These are phyloP conservation scores for Acleris emargana DNA, from an alignment of 2,888 invertebrate genomes.

Conservation along the genomic window DNA sequence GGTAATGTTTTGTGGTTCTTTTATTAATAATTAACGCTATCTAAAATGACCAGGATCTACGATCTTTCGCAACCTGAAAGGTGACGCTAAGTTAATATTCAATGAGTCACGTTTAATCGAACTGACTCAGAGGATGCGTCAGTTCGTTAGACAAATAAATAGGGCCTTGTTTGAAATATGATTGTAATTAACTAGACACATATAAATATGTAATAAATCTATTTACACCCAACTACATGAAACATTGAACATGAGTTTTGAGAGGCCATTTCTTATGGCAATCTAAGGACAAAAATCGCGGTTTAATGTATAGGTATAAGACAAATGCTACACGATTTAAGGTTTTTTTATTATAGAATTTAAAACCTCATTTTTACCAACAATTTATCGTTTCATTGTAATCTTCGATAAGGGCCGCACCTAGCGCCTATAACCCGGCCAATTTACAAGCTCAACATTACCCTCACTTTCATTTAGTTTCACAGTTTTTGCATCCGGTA, in stretches of 20 bases:
- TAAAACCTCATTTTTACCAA: constrained; percentile 18
- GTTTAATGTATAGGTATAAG: too few relatives aligned
- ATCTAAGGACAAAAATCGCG: too few relatives aligned
- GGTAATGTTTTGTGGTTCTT: neutral
- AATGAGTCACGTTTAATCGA: constrained; percentile 22
- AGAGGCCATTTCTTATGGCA: too few relatives aligned
- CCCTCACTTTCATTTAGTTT: constrained; percentile 11
- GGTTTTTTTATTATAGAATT: constrained; percentile 3
- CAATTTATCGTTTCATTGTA: constrained; percentile 40
- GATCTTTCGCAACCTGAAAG: neutral
- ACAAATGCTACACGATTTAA: too few relatives aligned
- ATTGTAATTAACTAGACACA: too few relatives aligned
- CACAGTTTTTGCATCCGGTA: constrained; percentile 43
- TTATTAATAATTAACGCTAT: neutral
- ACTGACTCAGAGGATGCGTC: constrained; percentile 30
- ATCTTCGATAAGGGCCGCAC: constrained; percentile 67
- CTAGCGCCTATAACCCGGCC: constrained; percentile 49
- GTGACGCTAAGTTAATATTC: neutral
- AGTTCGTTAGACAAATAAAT: constrained; percentile 22
- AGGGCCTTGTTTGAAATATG: neutral
- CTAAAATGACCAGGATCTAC: neutral
- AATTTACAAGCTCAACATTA: constrained; percentile 44
- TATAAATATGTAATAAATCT: too few relatives aligned
- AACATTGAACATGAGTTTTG: too few relatives aligned
- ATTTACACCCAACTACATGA: too few relatives aligned